Evolutionary conservation across 2,797 vertebrate genomes (phyloP).

Genomic region (Melanotaenia boesemani): DNA sequence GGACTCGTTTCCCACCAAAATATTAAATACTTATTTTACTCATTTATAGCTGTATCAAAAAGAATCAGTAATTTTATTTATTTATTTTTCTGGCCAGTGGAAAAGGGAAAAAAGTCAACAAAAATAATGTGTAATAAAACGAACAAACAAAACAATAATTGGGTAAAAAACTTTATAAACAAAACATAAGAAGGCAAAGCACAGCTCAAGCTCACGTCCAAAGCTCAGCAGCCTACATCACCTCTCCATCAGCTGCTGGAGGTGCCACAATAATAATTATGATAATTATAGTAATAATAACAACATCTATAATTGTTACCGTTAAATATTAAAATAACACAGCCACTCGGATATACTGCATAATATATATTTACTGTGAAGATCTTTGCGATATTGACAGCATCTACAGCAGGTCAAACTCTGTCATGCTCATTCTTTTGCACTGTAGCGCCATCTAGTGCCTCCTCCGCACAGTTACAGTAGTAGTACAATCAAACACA

Average conservation of each 20-base stretch:
- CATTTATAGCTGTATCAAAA: too few relatives aligned
- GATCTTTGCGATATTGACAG: slow-evolving; percentile 71
- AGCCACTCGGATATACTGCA: slow-evolving; percentile 79
- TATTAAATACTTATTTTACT: not conserved
- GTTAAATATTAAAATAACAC: slow-evolving; percentile 80
- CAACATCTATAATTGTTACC: slow-evolving; percentile 65
- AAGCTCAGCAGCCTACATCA: slow-evolving; percentile 55
- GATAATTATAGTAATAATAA: slow-evolving; percentile 13
- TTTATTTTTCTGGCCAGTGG: not conserved
- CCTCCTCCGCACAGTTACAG: slow-evolving; percentile 61
- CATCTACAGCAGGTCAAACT: slow-evolving; percentile 63
- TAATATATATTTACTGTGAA: slow-evolving; percentile 69
- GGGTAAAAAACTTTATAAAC: slow-evolving; percentile 86
- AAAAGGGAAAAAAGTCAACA: not conserved
- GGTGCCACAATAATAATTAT: slow-evolving; percentile 53
- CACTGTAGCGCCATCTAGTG: slow-evolving; percentile 71
- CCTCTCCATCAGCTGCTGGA: slow-evolving; percentile 45
- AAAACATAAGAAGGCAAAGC: slow-evolving; percentile 81
- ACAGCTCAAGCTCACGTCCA: slow-evolving; percentile 76
- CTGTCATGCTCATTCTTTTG: slow-evolving; percentile 73
- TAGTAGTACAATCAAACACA: slow-evolving; percentile 68
- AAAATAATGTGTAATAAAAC: not conserved
- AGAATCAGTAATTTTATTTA: not conserved
- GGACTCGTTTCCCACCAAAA: too few relatives aligned
- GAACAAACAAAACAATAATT: not conserved